Evolutionary conservation across 2,797 vertebrate species (phyloP).

Genomic region (Capromys pilorides): DNA sequence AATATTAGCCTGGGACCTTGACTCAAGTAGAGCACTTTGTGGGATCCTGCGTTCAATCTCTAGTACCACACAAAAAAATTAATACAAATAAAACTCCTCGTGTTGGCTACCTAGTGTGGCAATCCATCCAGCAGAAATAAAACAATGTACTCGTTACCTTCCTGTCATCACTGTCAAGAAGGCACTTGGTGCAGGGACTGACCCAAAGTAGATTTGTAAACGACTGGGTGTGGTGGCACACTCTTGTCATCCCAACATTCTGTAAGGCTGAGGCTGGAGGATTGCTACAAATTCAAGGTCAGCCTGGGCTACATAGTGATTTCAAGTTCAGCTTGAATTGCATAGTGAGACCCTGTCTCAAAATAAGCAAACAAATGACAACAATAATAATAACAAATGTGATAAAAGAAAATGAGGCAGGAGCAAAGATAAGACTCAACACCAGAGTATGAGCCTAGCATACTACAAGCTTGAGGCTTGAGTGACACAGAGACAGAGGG

Average conservation of each 20-base stretch:
- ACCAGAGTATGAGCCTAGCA: neutral
- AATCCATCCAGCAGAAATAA: neutral
- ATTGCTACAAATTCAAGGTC: neutral
- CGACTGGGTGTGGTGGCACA: neutral
- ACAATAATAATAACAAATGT: neutral
- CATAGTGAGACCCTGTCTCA: neutral
- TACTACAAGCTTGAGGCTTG: neutral
- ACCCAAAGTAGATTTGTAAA: neutral
- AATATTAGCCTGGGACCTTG: neutral
- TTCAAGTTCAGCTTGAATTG: neutral
- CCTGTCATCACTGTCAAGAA: neutral
- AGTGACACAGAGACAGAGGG: neutral
- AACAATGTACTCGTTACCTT: neutral
- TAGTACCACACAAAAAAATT: neutral
- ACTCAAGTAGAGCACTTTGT: neutral
- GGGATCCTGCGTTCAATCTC: neutral
- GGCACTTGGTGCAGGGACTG: neutral
- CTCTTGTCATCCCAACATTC: neutral
- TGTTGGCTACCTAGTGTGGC: neutral
- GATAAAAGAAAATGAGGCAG: neutral
- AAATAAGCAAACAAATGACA: neutral
- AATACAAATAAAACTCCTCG: neutral
- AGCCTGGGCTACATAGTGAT: neutral
- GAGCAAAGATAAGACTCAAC: too few relatives aligned
- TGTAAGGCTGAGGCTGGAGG: neutral